Conservation (phyloP, 2,888 invertebrate genomes). For the Spodoptera picta region DNA sequence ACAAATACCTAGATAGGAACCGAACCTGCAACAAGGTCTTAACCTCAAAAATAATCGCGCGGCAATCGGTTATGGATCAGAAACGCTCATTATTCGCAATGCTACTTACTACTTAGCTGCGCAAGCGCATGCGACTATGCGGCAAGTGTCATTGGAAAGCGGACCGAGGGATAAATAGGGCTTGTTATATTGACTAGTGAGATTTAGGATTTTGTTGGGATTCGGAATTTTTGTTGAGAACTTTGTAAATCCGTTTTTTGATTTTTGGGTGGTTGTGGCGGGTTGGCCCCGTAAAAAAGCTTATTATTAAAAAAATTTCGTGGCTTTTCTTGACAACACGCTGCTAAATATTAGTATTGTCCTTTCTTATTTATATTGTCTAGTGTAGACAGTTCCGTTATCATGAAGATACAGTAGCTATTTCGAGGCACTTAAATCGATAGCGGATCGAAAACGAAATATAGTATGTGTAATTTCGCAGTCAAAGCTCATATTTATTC, state of each 20-base stretch:
- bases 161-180: slow-evolving; percentile 55
- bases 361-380: too few relatives aligned
- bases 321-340: too few relatives aligned
- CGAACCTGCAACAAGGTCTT: slow-evolving; percentile 38
- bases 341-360: too few relatives aligned
- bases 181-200: slow-evolving; percentile 44
- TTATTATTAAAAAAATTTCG: too few relatives aligned
- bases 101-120: slow-evolving; percentile 52
- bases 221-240: background rate
- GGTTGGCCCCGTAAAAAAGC: too few relatives aligned
- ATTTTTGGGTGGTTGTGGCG: background rate
- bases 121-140: slow-evolving; percentile 54
- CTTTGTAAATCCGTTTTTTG: too few relatives aligned
- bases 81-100: slow-evolving; percentile 59
- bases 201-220: slow-evolving; percentile 29
- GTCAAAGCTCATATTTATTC: background rate
- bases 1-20: slow-evolving; percentile 26
- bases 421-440: too few relatives aligned
- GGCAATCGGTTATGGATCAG: slow-evolving; percentile 56
- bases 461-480: too few relatives aligned
- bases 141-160: slow-evolving; percentile 71
- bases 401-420: too few relatives aligned
- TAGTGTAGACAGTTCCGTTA: too few relatives aligned
- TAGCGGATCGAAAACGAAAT: too few relatives aligned
- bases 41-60: slow-evolving; percentile 53